Evolutionary conservation across 2,113 vertebrate species (phyloP).

Genomic region (Ophiodon elongatus): DNA sequence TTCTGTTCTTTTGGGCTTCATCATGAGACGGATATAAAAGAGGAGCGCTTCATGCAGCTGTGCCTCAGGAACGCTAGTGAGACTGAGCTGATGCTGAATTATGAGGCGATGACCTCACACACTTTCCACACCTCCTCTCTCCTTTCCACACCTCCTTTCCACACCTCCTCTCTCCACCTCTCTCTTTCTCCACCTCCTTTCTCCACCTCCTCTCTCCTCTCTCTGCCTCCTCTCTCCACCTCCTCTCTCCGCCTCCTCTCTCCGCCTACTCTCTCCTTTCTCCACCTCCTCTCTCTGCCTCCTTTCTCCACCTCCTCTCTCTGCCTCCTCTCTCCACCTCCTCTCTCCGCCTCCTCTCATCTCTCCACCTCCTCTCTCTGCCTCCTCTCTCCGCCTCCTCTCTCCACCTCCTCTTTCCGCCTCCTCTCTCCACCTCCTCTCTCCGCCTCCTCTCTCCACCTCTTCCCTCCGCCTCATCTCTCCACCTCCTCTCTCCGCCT

Average conservation of each 20-base stretch:
- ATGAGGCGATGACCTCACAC: constrained; percentile 70
- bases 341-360: constrained; percentile 61
- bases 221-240: constrained; percentile 30
- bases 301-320: constrained; percentile 49
- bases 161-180: constrained; percentile 69
- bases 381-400: constrained; percentile 25
- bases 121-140: constrained; percentile 46
- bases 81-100: constrained; percentile 35
- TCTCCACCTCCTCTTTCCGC: too few relatives aligned
- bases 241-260: constrained; percentile 62
- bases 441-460: constrained; percentile 65
- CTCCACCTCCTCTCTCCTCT: constrained; percentile 27
- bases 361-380: constrained; percentile 40
- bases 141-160: constrained; percentile 26
- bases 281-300: background rate
- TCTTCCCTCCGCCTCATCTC: constrained; percentile 37
- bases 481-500: constrained; percentile 28
- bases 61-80: background rate
- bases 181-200: constrained; percentile 14
- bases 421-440: too few relatives aligned
- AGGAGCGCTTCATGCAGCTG: background rate
- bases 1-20: background rate
- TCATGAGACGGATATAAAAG: background rate
- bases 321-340: constrained; percentile 23
- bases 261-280: too few relatives aligned